Evolutionary conservation across 2,113 vertebrate genomes (phyloP).

Genomic region (Okapia johnstoni): DNA sequence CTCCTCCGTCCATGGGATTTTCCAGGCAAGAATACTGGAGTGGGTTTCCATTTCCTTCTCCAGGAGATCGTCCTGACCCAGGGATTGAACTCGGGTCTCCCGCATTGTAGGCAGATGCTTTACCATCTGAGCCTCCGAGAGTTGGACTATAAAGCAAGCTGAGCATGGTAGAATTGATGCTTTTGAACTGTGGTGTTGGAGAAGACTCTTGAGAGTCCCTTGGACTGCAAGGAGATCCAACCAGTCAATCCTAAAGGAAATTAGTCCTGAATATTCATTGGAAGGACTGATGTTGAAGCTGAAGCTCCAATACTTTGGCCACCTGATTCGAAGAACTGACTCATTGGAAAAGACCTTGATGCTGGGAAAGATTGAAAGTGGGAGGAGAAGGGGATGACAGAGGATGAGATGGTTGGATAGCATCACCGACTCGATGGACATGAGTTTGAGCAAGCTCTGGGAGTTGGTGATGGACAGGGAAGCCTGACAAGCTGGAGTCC

Average conservation of each 20-base stretch:
- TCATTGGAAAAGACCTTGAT: background rate
- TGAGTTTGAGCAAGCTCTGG: background rate
- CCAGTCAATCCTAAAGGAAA: background rate
- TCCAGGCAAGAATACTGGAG: too few species aligned
- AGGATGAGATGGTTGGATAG: background rate
- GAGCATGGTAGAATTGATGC: accelerated
- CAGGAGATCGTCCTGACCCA: too few species aligned
- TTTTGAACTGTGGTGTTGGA: background rate
- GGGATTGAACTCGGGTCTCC: too few species aligned
- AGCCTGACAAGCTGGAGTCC: background rate
- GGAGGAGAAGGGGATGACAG: background rate
- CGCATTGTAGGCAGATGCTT: too few species aligned
- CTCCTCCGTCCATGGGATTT: too few species aligned
- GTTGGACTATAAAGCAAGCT: background rate
- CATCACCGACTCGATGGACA: background rate
- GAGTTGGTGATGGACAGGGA: background rate
- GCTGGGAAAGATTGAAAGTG: background rate
- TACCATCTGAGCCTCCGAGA: background rate
- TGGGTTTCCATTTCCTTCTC: too few species aligned
- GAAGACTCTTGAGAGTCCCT: background rate
- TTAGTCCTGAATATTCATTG: background rate
- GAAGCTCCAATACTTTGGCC: background rate
- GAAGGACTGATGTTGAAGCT: background rate
- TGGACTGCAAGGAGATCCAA: background rate
- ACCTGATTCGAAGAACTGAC: background rate